Base-by-base conservation (phyloP, 2,113 vertebrate species). In the Siniperca chuatsi region DNA sequence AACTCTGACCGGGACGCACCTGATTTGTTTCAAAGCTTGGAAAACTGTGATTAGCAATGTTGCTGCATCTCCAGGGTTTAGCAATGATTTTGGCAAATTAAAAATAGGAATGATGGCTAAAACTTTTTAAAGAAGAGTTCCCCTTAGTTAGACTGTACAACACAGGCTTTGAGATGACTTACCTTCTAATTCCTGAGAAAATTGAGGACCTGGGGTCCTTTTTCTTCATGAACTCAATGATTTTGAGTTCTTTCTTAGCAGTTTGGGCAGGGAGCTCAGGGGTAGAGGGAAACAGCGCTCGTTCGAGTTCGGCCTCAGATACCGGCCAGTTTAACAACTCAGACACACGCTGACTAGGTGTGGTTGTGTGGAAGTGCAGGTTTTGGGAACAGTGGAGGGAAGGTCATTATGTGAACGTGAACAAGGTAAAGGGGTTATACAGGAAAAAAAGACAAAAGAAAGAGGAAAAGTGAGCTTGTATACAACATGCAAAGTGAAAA, bases 161-260 rank as follows among this genome's bases (percentile, higher is more conserved):
- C 52, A 54, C 23, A 50, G 15, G 50, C 33, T 25, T 42, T 65
- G 8, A 23, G 23, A 55, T 18, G 3, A 84, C 87, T 98, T 97
- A 99, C 98, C 98, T 98, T 96, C 95, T 97, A 0, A 90, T 90
- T 87, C 96, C 96, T 90, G 97, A 89, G 92, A 96, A 96, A 93
- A 95, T 77, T 83, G 96, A 95, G 20, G 92, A 89, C 96, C 96
- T 97, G 91, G 95, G 92, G 93, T 98, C 97, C 96, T 95, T 98
- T 96, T 96, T 97, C 96, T 96, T 98, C 97, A 97, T 97, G 88
- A 97, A 97, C 94, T 98, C 97, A 95, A 94, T 87, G 80, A 95
- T 97, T 97, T 96, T 96, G 95, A 96, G 96, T 92, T 98, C 96
- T 95, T 94, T 97, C 95, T 97, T 98, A 85, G 89, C 84, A 50